Evolutionary conservation across 23 tunicate species (phyloP).

Genomic region (Oikopleura dioica): DNA sequence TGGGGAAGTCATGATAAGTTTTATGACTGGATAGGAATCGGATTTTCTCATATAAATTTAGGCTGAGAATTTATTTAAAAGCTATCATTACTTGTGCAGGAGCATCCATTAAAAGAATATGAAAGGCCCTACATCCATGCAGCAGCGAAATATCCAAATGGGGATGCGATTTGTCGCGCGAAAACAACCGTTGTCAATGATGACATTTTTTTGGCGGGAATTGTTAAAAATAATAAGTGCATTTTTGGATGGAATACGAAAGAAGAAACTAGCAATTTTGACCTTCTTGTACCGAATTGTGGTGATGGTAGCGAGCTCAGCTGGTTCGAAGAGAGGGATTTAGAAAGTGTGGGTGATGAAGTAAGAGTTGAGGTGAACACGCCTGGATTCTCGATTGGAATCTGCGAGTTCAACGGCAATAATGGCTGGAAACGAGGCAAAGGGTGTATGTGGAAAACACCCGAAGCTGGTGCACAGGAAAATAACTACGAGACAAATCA

Average conservation of each 20-base stretch:
- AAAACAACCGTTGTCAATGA: neutral
- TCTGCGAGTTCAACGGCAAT: neutral
- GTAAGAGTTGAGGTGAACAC: neutral
- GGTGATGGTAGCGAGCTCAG: neutral
- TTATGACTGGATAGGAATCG: too few species aligned
- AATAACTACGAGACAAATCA: neutral
- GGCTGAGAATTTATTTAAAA: too few species aligned
- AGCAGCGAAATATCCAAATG: constrained; percentile 1
- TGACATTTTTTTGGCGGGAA: neutral
- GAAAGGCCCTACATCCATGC: too few species aligned
- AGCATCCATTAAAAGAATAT: too few species aligned
- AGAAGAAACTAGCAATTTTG: neutral
- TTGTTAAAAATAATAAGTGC: neutral
- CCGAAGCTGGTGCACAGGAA: neutral
- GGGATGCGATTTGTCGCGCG: neutral
- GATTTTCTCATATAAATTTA: too few species aligned
- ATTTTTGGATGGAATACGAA: neutral
- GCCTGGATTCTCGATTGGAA: neutral
- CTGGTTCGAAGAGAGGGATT: neutral
- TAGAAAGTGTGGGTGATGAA: neutral
- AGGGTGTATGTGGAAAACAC: neutral
- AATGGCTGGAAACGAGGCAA: neutral
- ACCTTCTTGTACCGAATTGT: neutral
- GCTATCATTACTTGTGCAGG: too few species aligned
- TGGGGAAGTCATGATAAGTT: too few species aligned